Conservation (phyloP, 2,113 vertebrate genomes). For the Phalacrocorax carbo region DNA sequence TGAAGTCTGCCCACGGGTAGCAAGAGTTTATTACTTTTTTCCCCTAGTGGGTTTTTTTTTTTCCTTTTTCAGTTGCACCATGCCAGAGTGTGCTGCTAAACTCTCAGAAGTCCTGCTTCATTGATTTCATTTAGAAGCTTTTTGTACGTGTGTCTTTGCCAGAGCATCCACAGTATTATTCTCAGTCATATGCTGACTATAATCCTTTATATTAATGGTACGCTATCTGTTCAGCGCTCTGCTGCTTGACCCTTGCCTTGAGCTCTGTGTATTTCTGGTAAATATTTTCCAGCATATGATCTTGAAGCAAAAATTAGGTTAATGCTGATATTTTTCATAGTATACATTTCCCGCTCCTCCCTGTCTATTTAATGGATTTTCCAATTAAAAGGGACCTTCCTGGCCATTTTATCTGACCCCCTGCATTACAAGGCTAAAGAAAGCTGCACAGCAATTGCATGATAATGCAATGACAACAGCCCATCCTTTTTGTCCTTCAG, state of each 20-base stretch:
- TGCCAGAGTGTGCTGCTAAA: constrained; percentile 5
- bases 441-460: constrained; percentile 9
- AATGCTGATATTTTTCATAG: constrained; percentile 44
- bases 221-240: constrained; percentile 32
- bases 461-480: constrained; percentile 13
- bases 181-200: not conserved
- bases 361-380: constrained; percentile 57
- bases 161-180: constrained; percentile 13
- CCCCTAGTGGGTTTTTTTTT: not conserved
- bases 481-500: constrained; percentile 53
- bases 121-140: constrained; percentile 43
- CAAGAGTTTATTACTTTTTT: constrained; percentile 50
- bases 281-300: constrained; percentile 40
- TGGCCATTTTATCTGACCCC: constrained; percentile 24
- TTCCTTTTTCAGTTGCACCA: not conserved
- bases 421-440: constrained; percentile 31
- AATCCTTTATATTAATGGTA: constrained; percentile 52
- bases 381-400: constrained; percentile 39
- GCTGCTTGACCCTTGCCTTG: constrained; percentile 54
- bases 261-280: constrained; percentile 45
- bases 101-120: constrained; percentile 35
- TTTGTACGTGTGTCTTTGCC: not conserved
- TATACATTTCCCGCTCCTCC: constrained; percentile 22
- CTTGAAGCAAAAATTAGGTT: constrained; percentile 39
- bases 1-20: constrained; percentile 57